These are phyloP conservation scores for Phyllotreta striolata DNA, from an alignment of 2,888 invertebrate genomes.

Conservation along the genomic window DNA sequence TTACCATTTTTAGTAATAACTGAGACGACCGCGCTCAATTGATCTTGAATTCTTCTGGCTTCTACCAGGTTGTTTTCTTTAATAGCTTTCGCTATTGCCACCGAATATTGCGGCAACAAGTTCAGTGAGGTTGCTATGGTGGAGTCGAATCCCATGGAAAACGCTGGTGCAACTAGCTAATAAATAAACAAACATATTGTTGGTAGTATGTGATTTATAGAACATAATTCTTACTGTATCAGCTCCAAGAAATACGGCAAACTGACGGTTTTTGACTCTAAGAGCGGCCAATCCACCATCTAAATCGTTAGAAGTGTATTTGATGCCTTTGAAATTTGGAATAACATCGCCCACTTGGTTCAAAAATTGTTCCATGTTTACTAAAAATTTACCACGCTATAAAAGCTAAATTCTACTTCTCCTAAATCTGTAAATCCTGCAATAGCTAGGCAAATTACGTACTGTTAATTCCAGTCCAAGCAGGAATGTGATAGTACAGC, in stretches of 20 bases:
- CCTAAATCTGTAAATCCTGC: too few species aligned
- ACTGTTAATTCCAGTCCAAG: slow-evolving; percentile 76
- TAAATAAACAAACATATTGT: slow-evolving; percentile 4
- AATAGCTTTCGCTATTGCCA: slow-evolving; percentile 66
- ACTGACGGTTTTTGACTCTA: slow-evolving; percentile 44
- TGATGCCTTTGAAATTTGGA: slow-evolving; percentile 82
- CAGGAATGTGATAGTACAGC: slow-evolving; percentile 85
- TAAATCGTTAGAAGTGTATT: slow-evolving; percentile 79
- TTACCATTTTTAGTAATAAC: slow-evolving; percentile 36
- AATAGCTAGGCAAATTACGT: slow-evolving; percentile 56
- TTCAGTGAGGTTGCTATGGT: slow-evolving; percentile 76
- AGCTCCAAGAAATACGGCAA: slow-evolving; percentile 64
- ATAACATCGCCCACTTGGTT: slow-evolving; percentile 68
- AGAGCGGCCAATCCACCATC: slow-evolving; percentile 67
- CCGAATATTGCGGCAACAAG: slow-evolving; percentile 68
- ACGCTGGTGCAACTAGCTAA: slow-evolving; percentile 73
- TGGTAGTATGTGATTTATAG: not conserved
- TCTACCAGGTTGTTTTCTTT: slow-evolving; percentile 58
- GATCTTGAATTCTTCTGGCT: slow-evolving; percentile 65
- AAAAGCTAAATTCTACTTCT: too few species aligned
- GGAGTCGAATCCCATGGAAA: slow-evolving; percentile 74
- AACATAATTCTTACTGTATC: slow-evolving; percentile 66
- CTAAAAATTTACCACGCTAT: too few species aligned
- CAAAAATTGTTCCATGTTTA: slow-evolving; percentile 77
- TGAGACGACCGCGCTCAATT: slow-evolving; percentile 40